Base-by-base conservation (phyloP, 1,140 invertebrate genomes). In the Ptiloglossa arizonensis region DNA sequence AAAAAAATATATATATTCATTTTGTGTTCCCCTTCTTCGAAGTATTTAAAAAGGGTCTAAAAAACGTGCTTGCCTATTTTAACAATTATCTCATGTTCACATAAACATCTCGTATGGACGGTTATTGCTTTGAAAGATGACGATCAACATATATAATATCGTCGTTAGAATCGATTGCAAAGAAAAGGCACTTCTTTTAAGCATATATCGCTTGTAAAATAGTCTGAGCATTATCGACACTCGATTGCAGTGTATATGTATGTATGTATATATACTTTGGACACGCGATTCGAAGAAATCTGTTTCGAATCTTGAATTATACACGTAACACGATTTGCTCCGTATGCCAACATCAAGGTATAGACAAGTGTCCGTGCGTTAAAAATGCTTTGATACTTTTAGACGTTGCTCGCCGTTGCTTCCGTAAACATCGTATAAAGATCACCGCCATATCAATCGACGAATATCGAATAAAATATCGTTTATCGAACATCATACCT, bases 61-160 rank as follows among this genome's bases (percentile, higher is more conserved):
- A 69, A 76, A 87, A 87, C 82, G 85, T 82, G 81, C 80, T 76
- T 81, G 75, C 75, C 81, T 73, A 80, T 85, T 86, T 85, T 80
- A 91, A 91, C 85, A 88, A 90, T 88, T 87, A 87, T 73, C 82
- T 83, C 77, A 80, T 88, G 71, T 86, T 90, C 81, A 81, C 82
- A 85, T 87, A 89, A 90, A 89, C 85, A 85, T 90, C 90, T 85
- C 64, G 74, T 88, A 91, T 92, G 90, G 90, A 91, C 90, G 90
- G 91, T 90, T 90, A 89, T 90, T 90, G 83, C 84, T 86, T 87
- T 88, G 79, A 89, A 89, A 90, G 83, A 81, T 75, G 81, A 89
- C 82, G 80, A 86, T 75, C 70, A 62, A 73, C 74, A 64, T 63
- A 38, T 59, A 67, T 62, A 70, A 50, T 62, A 82, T 86, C 78